Conservation (phyloP, 2,113 vertebrate genomes). For the Semnornis frantzii region DNA sequence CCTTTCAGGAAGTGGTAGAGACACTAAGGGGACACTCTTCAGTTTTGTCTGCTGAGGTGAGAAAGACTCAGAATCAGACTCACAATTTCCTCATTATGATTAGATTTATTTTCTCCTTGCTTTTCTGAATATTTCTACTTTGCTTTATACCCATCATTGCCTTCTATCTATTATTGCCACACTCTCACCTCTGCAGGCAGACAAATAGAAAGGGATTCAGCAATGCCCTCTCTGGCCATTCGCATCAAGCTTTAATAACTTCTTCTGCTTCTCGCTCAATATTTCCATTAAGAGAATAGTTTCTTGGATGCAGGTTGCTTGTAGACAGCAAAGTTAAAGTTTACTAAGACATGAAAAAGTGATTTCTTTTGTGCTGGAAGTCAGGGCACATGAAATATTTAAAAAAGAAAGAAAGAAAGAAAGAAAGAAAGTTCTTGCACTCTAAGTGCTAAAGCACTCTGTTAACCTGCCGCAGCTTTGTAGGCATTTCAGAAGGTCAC, state of each 20-base stretch:
- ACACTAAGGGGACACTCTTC: not conserved
- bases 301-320: not conserved
- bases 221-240: not conserved
- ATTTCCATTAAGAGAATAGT: not conserved
- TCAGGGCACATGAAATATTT: not conserved
- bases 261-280: not conserved
- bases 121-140: constrained; percentile 3
- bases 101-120: not conserved
- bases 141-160: not conserved
- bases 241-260: not conserved
- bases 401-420: not conserved
- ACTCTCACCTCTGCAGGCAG: not conserved
- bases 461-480: constrained; percentile 10
- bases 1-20: no score
- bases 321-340: constrained; percentile 8
- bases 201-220: constrained; percentile 7
- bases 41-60: not conserved
- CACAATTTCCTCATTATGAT: not conserved
- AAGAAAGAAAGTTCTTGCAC: not conserved
- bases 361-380: constrained; percentile 1
- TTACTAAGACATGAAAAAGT: not conserved
- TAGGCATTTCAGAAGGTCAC: not conserved
- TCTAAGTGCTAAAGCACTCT: not conserved
- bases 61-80: not conserved
- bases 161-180: not conserved